phyloP scores from a whole-genome alignment of 2,797 vertebrate genomes.

The Takifugu rubripes region DNA sequence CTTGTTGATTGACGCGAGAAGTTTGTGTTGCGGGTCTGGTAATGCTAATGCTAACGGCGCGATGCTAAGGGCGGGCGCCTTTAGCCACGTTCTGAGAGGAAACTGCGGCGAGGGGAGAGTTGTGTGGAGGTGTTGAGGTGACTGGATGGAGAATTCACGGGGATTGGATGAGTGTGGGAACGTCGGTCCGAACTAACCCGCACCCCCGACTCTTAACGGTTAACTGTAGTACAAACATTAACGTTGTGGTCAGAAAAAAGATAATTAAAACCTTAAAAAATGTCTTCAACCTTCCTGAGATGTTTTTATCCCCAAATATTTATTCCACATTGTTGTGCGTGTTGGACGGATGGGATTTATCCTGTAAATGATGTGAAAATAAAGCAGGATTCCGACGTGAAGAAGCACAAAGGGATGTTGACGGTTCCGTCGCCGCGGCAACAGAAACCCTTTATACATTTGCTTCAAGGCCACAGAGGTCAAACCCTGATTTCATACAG shows the following conservation, averaged over 20 bases:
- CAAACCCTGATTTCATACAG: slow-evolving; percentile 48
- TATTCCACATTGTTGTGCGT: slow-evolving; percentile 38
- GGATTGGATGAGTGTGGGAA: slow-evolving; percentile 37
- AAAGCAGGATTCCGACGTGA: slow-evolving; percentile 20
- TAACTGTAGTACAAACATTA: too few relatives aligned
- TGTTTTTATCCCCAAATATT: slow-evolving; percentile 38
- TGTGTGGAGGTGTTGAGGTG: too few relatives aligned
- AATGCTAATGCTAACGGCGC: too few relatives aligned
- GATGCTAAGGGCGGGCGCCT: too few relatives aligned
- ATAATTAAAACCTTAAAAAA: slow-evolving; percentile 1
- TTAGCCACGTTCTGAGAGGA: too few relatives aligned
- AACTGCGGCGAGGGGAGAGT: slow-evolving; percentile 1
- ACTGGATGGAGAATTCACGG: background rate
- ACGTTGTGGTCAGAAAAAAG: background rate
- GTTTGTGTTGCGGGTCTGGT: too few relatives aligned
- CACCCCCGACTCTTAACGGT: slow-evolving; percentile 4
- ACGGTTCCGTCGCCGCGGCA: slow-evolving; percentile 31
- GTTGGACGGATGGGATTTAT: slow-evolving; percentile 12
- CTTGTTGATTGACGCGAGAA: too few relatives aligned
- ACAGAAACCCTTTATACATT: slow-evolving; percentile 39
- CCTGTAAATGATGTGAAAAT: slow-evolving; percentile 28
- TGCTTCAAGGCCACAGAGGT: slow-evolving; percentile 48
- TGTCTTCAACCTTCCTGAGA: slow-evolving; percentile 14
- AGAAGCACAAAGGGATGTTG: slow-evolving; percentile 5
- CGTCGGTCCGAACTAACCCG: slow-evolving; percentile 21